These are phyloP conservation scores for Pituophis catenifer DNA, from an alignment of 2,113 vertebrate genomes.

Conservation along the genomic window DNA sequence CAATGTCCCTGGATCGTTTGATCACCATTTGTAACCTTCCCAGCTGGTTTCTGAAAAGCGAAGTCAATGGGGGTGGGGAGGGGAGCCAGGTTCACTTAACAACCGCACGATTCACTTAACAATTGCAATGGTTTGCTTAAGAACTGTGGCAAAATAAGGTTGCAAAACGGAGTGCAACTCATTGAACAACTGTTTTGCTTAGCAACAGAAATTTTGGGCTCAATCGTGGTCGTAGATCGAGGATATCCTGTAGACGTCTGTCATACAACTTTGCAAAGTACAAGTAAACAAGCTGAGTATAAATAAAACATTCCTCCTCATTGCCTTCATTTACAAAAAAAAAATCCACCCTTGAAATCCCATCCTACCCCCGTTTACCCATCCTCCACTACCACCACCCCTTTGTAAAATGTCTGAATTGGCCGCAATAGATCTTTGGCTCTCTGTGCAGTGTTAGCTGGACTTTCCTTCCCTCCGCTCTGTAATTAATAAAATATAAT, in stretches of 20 bases:
- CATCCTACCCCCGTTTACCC: background rate
- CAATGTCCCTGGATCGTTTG: too few relatives aligned
- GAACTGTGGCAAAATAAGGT: background rate
- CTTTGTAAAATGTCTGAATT: background rate
- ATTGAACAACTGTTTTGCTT: background rate
- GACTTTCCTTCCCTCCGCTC: slow-evolving; percentile 27
- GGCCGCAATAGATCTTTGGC: background rate
- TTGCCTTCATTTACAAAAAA: background rate
- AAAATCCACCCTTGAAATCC: background rate
- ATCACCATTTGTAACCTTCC: too few relatives aligned
- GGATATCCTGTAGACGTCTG: background rate
- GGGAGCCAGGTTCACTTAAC: background rate
- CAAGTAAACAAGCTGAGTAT: background rate
- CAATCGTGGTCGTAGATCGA: background rate
- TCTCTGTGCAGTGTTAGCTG: background rate
- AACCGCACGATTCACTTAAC: too few relatives aligned
- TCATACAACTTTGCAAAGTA: background rate
- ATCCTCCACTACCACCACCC: background rate
- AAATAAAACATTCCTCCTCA: background rate
- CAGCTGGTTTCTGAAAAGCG: background rate
- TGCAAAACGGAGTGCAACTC: background rate
- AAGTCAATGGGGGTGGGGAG: background rate
- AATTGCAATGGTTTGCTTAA: background rate
- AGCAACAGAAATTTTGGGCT: background rate
- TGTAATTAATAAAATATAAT: slow-evolving; percentile 74